Conservation (phyloP, 2,797 vertebrate genomes). For the Zalophus californianus region DNA sequence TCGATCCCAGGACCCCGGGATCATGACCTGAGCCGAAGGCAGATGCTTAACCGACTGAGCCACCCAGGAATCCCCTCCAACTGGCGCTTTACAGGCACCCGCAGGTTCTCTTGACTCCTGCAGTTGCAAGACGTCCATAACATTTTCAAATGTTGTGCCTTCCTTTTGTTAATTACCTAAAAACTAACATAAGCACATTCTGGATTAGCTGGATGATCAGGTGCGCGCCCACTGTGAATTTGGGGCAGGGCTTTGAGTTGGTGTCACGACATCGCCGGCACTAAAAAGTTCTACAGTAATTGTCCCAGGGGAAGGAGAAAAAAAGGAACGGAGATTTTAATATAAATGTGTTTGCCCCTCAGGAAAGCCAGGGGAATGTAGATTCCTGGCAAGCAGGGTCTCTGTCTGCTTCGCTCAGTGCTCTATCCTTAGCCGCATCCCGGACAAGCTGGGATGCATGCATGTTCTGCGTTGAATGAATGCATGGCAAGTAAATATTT, state of each 20-base stretch:
- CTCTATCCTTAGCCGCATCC: not conserved
- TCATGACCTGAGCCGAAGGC: too few relatives aligned
- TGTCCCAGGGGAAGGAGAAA: too few relatives aligned
- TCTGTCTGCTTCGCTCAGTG: fast-evolving
- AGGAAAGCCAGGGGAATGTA: not conserved
- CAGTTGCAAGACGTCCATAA: fast-evolving
- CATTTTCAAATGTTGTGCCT: not conserved
- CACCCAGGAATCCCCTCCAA: too few relatives aligned
- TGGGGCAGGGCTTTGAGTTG: not conserved
- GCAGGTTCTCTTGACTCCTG: not conserved
- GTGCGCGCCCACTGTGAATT: fast-evolving
- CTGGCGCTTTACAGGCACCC: fast-evolving
- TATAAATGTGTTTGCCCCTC: fast-evolving
- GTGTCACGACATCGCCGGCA: not conserved
- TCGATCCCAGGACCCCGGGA: too few relatives aligned
- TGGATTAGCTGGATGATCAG: too few relatives aligned
- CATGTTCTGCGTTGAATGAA: not conserved
- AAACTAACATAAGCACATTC: not conserved
- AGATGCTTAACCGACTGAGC: too few relatives aligned
- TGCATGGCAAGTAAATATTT: not conserved
- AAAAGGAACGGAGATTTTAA: not conserved
- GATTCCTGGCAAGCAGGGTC: too few relatives aligned
- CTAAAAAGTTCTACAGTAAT: not conserved
- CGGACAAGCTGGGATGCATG: not conserved
- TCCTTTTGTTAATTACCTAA: not conserved